Evolutionary conservation across 2,113 vertebrate genomes (phyloP), one percentile per base, ranked within the genome.

Genomic region (Boleophthalmus pectinirostris): DNA sequence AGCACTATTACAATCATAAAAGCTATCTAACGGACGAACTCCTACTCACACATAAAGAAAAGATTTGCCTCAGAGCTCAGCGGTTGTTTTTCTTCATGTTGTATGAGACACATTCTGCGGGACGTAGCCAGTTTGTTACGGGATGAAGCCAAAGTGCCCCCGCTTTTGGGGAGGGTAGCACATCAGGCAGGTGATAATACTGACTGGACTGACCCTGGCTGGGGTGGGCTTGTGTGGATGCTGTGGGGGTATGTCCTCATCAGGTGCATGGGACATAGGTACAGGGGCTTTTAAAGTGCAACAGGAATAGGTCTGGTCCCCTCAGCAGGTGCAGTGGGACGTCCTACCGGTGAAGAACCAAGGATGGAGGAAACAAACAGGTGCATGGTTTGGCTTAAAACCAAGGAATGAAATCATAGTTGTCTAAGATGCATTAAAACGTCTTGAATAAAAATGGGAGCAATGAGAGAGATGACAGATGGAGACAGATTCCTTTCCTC

Each of bases 281-380:
- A 80, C 70, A 9, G 85, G 79, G 85, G 85, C 81, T 78, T 66
- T 47, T 86, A 85, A 90, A 90, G 88, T 89, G 89, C 90, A 89
- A 85, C 71, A 77, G 75, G 84, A 70, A 63, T 83, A 78, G 78
- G 78, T 84, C 75, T 75, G 85, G 70, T 85, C 80, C 82, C 86
- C 74, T 80, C 70, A 54, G 81, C 73, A 81, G 78, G 76, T 88
- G 79, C 76, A 53, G 72, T 82, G 77, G 46, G 24, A 66, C 77
- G 72, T 68, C 69, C 75, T 72, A 80, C 68, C 83, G 68, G 82
- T 46, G 38, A 71, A 54, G 79, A 71, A 10, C 0, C 11, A 77
- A 15, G 63, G 24, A 15, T 23, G 20, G 21, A 46, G 60, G 69
- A 72, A 69, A 69, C 61, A 24, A 16, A 56, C 1, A 23, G 75